Conservation (phyloP, 1,140 invertebrate genomes). For the Ceratina australensis region DNA sequence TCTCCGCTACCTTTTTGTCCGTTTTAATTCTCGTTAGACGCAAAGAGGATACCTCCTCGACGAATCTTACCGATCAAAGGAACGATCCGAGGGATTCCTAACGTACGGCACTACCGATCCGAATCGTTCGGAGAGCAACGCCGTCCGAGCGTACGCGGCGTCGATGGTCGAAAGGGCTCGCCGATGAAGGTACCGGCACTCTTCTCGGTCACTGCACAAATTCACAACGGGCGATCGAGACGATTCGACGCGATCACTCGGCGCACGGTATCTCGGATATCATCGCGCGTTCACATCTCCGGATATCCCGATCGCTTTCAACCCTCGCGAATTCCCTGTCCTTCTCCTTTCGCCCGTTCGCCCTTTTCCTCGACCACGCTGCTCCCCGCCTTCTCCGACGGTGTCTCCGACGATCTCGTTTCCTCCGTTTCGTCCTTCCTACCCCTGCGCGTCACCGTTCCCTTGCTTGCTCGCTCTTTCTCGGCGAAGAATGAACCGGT, state of each 20-base stretch:
- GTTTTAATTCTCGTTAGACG: not conserved
- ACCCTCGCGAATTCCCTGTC: not conserved
- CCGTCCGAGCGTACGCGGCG: not conserved
- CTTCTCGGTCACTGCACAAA: conserved; percentile 3
- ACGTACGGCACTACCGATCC: not conserved
- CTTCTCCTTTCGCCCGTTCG: not conserved
- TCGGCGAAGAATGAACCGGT: conserved; percentile 36
- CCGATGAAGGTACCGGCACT: not conserved
- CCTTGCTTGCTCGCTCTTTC: conserved; percentile 37
- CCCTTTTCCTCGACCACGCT: not conserved
- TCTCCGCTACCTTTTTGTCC: not conserved
- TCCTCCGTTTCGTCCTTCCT: conserved; percentile 16
- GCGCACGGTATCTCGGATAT: not conserved
- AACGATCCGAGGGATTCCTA: not conserved
- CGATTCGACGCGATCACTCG: not conserved
- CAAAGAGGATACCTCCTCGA: not conserved
- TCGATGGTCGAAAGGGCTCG: not conserved
- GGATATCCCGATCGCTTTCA: not conserved
- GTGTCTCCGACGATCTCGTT: not conserved
- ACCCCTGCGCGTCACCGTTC: conserved; percentile 10
- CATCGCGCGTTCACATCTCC: conserved; percentile 4
- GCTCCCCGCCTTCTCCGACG: not conserved
- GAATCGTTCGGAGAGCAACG: not conserved
- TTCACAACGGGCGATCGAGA: not conserved
- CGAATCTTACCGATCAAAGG: conserved; percentile 27